These are phyloP conservation scores for Saguinus imperator DNA, from an alignment of 2,113 vertebrate species.

Conservation along the genomic window DNA sequence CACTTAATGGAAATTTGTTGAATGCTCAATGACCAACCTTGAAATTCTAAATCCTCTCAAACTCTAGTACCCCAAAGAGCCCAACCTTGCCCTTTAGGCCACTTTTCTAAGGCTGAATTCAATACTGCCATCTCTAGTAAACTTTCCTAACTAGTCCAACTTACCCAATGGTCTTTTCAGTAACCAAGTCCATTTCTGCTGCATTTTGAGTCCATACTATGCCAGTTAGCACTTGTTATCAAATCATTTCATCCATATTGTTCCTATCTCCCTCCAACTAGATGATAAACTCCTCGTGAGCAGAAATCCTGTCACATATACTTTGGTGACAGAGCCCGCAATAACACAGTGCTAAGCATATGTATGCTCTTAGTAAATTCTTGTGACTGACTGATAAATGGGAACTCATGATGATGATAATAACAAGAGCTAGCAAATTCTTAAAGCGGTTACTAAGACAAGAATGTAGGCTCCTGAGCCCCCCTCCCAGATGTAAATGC, in stretches of 20 bases:
- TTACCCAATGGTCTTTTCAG: background rate
- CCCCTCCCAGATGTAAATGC: background rate
- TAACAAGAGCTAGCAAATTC: background rate
- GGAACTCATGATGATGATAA: background rate
- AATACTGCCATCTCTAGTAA: background rate
- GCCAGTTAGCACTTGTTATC: background rate
- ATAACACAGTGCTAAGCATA: background rate
- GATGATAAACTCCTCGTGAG: background rate
- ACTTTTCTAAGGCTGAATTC: background rate
- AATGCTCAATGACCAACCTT: background rate
- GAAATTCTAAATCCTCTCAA: slow-evolving; percentile 13
- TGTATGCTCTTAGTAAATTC: background rate
- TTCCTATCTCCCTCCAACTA: background rate
- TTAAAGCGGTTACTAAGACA: background rate
- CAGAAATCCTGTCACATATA: background rate
- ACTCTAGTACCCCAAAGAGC: background rate
- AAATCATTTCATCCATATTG: background rate
- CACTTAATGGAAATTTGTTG: background rate
- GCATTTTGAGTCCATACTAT: background rate
- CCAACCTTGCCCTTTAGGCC: background rate
- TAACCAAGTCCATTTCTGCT: background rate
- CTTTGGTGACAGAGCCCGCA: background rate
- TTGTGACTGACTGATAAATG: background rate
- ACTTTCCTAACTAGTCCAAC: background rate
- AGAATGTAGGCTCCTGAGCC: background rate